Percentiles rank a stretch among this genome's conserved stretches.
Evolutionary conservation across 2,888 invertebrate genomes (phyloP).

Genomic region (Cancer borealis): DNA sequence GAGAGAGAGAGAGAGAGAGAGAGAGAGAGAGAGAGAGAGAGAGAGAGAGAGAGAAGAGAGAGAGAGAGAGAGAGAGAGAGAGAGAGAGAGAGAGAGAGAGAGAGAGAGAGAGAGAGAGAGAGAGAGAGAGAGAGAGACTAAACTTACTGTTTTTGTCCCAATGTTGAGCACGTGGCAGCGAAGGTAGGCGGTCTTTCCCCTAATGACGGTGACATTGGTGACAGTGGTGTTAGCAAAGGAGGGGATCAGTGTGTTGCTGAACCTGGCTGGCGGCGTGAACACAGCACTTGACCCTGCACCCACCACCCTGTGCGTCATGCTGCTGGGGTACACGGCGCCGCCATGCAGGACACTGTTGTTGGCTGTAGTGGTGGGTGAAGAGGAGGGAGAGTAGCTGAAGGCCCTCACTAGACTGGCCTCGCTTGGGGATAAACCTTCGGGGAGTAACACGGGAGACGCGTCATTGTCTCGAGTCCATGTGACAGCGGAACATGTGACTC

Average conservation of each 20-base stretch:
- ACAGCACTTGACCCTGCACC: conserved; percentile 51
- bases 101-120: conserved; percentile 8
- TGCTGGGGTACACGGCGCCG: conserved; percentile 24
- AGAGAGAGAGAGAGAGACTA: not conserved
- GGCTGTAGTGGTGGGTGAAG: not conserved
- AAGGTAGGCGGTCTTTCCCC: conserved; percentile 70
- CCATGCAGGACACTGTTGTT: conserved; percentile 4
- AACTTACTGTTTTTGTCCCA: conserved; percentile 73
- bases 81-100: conserved; percentile 30
- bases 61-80: not conserved
- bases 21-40: conserved; percentile 28
- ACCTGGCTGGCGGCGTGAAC: conserved; percentile 67
- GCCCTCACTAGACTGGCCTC: not conserved
- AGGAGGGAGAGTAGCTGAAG: conserved; percentile 7
- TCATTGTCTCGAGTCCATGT: conserved; percentile 12
- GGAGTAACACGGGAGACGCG: not conserved
- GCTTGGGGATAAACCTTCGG: not conserved
- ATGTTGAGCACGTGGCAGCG: conserved; percentile 73
- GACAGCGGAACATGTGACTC: not conserved
- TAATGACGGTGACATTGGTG: conserved; percentile 73
- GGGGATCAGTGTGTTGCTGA: conserved; percentile 66
- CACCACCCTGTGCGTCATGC: not conserved
- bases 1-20: conserved; percentile 31
- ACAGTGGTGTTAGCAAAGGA: conserved; percentile 70
- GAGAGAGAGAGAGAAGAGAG: not conserved